Percentiles rank a stretch among this genome's conserved stretches.
Conservation (phyloP, 2,113 vertebrate genomes). For the Podiceps cristatus region DNA sequence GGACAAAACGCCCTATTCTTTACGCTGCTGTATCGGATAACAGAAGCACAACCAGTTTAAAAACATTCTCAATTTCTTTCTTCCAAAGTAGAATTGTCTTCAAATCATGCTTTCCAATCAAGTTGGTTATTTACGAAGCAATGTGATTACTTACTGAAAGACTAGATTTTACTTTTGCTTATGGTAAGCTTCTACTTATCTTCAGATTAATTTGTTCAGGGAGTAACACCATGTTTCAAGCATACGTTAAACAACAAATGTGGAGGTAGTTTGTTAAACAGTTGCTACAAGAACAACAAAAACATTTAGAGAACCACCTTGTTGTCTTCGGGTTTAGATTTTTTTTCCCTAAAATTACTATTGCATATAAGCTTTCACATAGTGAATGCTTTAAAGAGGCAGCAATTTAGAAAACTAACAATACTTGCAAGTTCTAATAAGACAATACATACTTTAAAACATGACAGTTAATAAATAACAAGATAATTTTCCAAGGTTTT, state of each 20-base stretch:
- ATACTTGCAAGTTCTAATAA: neutral
- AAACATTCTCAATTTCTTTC: neutral
- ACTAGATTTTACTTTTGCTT: neutral
- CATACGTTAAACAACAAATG: neutral
- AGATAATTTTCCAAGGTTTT: neutral
- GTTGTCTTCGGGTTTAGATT: neutral
- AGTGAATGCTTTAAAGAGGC: neutral
- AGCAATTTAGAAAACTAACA: neutral
- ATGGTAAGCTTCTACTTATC: neutral
- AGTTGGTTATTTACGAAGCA: neutral
- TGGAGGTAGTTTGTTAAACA: slow-evolving; percentile 9
- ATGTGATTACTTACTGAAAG: neutral
- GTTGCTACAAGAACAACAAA: neutral
- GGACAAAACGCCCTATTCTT: neutral
- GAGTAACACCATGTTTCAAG: neutral
- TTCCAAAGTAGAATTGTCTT: neutral
- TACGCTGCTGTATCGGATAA: neutral
- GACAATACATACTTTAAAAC: neutral
- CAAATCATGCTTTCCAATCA: neutral
- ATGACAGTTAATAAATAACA: neutral
- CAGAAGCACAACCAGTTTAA: neutral
- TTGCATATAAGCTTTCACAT: neutral
- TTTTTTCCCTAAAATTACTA: neutral
- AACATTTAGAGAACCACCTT: neutral
- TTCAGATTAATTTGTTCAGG: neutral